Percentiles rank a stretch among this genome's conserved stretches.
Evolutionary conservation across 2,113 vertebrate species (phyloP).

Genomic region (Scalopus aquaticus): DNA sequence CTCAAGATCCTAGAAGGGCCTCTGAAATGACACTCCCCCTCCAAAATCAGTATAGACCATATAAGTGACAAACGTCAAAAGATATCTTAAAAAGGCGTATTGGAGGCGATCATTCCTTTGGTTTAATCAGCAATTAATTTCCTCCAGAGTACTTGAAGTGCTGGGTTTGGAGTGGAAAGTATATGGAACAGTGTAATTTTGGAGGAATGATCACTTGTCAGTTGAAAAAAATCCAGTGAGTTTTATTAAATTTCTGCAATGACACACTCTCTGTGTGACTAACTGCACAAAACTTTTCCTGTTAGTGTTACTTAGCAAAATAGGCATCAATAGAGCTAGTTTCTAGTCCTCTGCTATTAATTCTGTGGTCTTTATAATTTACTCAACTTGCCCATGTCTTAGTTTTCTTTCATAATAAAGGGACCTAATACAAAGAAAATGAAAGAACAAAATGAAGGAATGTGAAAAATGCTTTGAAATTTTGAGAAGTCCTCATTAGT

Average conservation of each 20-base stretch:
- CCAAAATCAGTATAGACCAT: background rate
- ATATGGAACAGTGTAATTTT: background rate
- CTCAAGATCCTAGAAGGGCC: background rate
- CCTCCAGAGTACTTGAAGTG: background rate
- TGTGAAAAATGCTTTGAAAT: background rate
- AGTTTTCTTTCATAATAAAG: background rate
- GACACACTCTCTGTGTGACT: background rate
- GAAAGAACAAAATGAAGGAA: background rate
- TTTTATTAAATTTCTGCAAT: background rate
- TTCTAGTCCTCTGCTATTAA: background rate
- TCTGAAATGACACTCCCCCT: background rate
- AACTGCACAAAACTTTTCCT: background rate
- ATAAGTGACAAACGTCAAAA: background rate
- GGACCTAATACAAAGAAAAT: background rate
- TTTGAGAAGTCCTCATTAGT: background rate
- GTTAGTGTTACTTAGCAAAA: background rate
- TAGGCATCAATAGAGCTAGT: background rate
- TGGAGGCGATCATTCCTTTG: background rate
- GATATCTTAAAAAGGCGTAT: background rate
- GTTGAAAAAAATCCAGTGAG: background rate
- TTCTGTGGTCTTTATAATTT: background rate
- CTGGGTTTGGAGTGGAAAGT: no score
- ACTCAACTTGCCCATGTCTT: background rate
- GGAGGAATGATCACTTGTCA: no score
- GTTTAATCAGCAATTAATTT: background rate